Base-by-base conservation (phyloP, 1,140 invertebrate genomes). In the Archivesica marissinica region DNA sequence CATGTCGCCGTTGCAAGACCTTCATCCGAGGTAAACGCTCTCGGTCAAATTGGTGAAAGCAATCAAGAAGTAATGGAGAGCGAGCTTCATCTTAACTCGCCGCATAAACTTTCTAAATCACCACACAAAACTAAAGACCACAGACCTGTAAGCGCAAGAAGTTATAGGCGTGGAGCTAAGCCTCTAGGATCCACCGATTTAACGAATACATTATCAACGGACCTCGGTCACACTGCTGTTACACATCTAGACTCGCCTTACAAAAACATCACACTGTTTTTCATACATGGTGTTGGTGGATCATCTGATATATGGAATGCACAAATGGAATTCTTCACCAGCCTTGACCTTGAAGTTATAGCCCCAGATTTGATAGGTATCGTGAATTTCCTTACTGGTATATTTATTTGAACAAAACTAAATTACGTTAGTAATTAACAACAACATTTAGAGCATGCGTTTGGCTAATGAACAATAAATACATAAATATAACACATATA, bases 201-300 rank as follows among this genome's bases (percentile, higher is more conserved):
- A 52, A 44, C 25, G 41, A 50, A 80, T 30, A 72, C 61, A 61
- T 52, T 70, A 54, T 30, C 47, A 25, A 66, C 80, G 0, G 52
- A 72, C 25, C 44, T 82, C 9, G 68, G 74, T 28, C 6, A 47
- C 11, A 54, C 35, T 7, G 38, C 35, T 4, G 33, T 39, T 50
- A 33, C 41, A 13, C 77, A 78, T 59, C 44, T 39, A 66, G 70
- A 75, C 13, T 85, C 75, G 6, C 30, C 77, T 56, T 72, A 59
- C 41, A 86, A 88, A 39, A 61, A 89, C 47, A 59, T 87, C 35
- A 90, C 91, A 38, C 39, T 97, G 77, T 95, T 96, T 76, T 96
- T 97, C 87, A 94, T 97, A 30, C 96, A 97, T 92, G 96, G 96
- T 9, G 96, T 97, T 84, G 96, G 96, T 9, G 96, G 96, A 13